Percentiles rank a stretch among this genome's conserved stretches.
Conservation (phyloP, 1,140 invertebrate species). For the Mya arenaria region DNA sequence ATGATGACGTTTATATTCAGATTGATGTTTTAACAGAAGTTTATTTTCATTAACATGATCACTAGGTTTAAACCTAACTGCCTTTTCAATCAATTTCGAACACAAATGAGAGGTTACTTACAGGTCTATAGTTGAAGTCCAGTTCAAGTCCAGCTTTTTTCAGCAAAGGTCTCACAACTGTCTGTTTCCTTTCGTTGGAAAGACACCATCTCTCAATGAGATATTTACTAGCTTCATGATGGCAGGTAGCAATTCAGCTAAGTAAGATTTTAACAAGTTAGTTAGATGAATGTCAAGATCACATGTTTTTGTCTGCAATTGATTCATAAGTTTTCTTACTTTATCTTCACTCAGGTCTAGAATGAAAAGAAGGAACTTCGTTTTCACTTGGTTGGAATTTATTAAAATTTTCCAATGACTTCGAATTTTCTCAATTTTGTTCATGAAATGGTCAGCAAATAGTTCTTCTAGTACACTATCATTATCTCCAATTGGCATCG, state of each 20-base stretch:
- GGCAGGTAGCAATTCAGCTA: slow-evolving; percentile 20
- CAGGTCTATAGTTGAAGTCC: too few relatives aligned
- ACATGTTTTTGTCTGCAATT: slow-evolving; percentile 5
- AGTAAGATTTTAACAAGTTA: slow-evolving; percentile 1
- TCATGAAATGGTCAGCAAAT: slow-evolving; percentile 9
- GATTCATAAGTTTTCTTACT: neutral
- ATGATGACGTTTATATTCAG: slow-evolving; percentile 11
- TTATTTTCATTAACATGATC: slow-evolving; percentile 1
- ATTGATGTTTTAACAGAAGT: slow-evolving; percentile 6
- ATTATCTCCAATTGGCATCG: too few relatives aligned
- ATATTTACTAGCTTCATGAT: slow-evolving; percentile 14
- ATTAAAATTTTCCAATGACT: too few relatives aligned
- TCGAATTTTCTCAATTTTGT: neutral
- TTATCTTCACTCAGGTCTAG: too few relatives aligned
- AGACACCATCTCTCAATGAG: slow-evolving; percentile 10
- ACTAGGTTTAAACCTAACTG: too few relatives aligned
- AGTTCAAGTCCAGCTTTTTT: too few relatives aligned
- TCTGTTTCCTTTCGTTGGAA: slow-evolving; percentile 9
- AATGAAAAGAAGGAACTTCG: neutral
- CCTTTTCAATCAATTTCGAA: neutral
- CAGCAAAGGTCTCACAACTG: too few relatives aligned
- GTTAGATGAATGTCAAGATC: slow-evolving; percentile 7
- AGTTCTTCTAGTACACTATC: too few relatives aligned
- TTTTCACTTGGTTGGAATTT: too few relatives aligned
- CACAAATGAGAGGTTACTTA: too few relatives aligned